Evolutionary conservation across 2,888 invertebrate genomes (phyloP), one percentile per base, ranked within the genome.

Genomic region (Hydraecia micacea): DNA sequence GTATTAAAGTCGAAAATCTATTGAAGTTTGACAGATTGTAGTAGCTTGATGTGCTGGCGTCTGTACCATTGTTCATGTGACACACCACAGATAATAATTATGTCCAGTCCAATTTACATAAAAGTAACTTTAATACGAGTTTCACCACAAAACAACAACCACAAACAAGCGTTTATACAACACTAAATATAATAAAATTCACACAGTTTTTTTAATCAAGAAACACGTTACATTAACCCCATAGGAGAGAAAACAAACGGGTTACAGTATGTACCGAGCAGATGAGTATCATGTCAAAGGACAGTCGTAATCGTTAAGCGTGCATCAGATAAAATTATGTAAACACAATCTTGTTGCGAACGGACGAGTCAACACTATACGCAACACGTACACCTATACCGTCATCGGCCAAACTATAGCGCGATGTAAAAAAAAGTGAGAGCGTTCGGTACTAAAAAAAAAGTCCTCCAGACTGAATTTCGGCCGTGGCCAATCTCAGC

Each of bases 241-340:
- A 55, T n/a, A 73, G 32, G 68, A 85, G 81, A 88, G 87, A 85
- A 82, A 88, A 86, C 81, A 80, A 77, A 83, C 87, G 65, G 67
- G 86, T 72, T 66, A 68, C 49, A 67, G 82, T 80, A 87, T 78
- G 79, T 73, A 39, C 66, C 32, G 39, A 70, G 75, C 78, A 60
- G 89, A 88, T 88, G 89, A 89, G 81, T 85, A 88, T 89, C 88
- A 69, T 80, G 86, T 84, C 90, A 84, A 86, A 88, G 79, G 80
- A 52, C 6, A 25, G 62, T 62, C 70, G 70, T 86, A 85, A 90
- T 81, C 87, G 73, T 90, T 81, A 88, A 88, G 81, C 86, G 84
- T 86, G 83, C 71, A 89, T 88, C 88, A 73, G 89, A 88, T 88
- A 83, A 88, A 71, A 85, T 89, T 88, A 89, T 88, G 87, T 86